Percentiles rank a stretch among this genome's conserved stretches.
These are phyloP conservation scores for Apis cerana DNA, from an alignment of 1,140 invertebrate genomes.

Conservation along the genomic window DNA sequence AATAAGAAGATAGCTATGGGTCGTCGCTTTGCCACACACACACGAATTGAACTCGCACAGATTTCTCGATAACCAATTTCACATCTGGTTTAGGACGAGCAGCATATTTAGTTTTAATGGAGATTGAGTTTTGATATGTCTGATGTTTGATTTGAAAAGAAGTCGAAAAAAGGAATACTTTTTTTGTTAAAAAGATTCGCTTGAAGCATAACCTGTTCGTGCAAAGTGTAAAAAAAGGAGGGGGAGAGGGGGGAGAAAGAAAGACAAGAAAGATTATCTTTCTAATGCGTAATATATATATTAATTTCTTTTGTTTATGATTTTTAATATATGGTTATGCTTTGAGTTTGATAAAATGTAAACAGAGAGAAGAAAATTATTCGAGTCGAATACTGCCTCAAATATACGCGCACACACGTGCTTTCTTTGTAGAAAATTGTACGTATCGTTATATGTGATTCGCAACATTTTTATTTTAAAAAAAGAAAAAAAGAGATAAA, in stretches of 20 bases:
- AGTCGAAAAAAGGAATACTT: background rate
- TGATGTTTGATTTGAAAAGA: constrained; percentile 32
- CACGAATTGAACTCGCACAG: constrained; percentile 44
- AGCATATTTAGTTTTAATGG: constrained; percentile 15
- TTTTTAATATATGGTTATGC: constrained; percentile 12
- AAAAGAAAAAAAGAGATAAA: background rate
- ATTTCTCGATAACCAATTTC: constrained; percentile 27
- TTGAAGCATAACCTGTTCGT: constrained; percentile 6
- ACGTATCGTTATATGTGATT: background rate
- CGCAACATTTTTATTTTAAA: constrained; percentile 33
- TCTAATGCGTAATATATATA: background rate
- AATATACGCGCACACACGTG: constrained; percentile 45
- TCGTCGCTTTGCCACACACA: constrained; percentile 59
- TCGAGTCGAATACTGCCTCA: constrained; percentile 47
- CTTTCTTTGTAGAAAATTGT: constrained; percentile 33
- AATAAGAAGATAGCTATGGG: constrained; percentile 68
- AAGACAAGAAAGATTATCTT: background rate
- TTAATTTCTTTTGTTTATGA: constrained; percentile 25
- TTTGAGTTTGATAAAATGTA: background rate
- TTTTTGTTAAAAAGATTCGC: constrained; percentile 5
- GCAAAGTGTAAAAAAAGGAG: background rate
- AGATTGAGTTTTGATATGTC: constrained; percentile 2
- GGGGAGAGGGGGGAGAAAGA: background rate
- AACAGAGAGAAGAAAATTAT: constrained; percentile 25
- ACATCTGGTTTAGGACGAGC: constrained; percentile 27